A percentile compares a stretch with the other conserved stretches of the same genome.
phyloP scores from a whole-genome alignment of 2,113 vertebrate genomes.

The Rhineura floridana region DNA sequence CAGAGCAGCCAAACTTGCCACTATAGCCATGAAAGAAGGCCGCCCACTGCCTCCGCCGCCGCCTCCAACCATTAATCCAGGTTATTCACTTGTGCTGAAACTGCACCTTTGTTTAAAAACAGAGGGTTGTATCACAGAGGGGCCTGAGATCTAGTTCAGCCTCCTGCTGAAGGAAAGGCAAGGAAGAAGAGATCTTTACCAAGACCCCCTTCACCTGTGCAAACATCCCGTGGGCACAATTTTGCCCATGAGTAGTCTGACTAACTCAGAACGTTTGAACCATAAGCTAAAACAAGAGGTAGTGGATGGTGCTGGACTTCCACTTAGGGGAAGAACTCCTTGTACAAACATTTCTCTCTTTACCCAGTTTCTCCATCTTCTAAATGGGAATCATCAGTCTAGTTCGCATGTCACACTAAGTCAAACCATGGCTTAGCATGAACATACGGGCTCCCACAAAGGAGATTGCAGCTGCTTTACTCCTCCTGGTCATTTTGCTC shows the following conservation, averaged over 20 bases:
- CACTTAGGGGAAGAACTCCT: neutral
- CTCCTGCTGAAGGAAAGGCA: neutral
- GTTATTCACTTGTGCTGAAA: constrained; percentile 37
- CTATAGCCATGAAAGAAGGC: constrained; percentile 60
- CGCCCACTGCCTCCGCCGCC: constrained; percentile 61
- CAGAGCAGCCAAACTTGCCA: constrained; percentile 56
- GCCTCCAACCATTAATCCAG: constrained; percentile 57
- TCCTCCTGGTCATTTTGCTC: no score
- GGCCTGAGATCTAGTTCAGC: neutral
- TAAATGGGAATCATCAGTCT: neutral
- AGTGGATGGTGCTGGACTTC: neutral
- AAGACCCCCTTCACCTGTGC: neutral
- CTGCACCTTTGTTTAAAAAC: neutral
- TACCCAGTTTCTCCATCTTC: neutral
- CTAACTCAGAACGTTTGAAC: neutral
- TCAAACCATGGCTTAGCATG: no score
- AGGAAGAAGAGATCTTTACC: neutral
- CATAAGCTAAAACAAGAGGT: neutral
- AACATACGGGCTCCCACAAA: no score
- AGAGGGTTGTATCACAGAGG: neutral
- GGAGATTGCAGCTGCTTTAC: no score
- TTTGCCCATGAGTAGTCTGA: no score
- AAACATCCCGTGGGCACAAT: neutral
- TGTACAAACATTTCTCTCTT: no score
- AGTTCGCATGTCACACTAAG: no score